A percentile compares a stretch with the other conserved stretches of the same genome.
phyloP scores from a whole-genome alignment of 2,797 vertebrate species.

The Crenuchus spilurus region DNA sequence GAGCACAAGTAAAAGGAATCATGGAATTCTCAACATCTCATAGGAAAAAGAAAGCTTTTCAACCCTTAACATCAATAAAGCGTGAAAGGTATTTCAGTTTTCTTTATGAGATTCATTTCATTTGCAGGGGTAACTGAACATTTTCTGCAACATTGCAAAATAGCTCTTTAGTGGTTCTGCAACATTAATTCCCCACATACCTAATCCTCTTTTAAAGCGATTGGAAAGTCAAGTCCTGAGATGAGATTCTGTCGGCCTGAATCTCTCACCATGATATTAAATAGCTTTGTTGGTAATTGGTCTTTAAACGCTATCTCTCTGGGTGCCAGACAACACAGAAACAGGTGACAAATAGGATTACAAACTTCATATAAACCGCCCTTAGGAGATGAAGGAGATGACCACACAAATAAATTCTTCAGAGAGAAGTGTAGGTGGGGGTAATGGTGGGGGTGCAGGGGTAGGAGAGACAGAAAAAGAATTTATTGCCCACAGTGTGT shows the following conservation, averaged over 20 bases:
- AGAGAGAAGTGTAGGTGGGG: slow-evolving; percentile 3
- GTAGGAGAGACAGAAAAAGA: neutral
- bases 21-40: neutral
- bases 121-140: slow-evolving; percentile 9
- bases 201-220: slow-evolving; percentile 21
- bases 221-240: slow-evolving; percentile 19
- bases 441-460: neutral
- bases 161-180: slow-evolving; percentile 12
- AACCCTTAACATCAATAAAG: neutral
- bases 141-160: slow-evolving; percentile 13
- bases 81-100: slow-evolving; percentile 6
- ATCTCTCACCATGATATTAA: slow-evolving; percentile 24
- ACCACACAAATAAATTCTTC: slow-evolving; percentile 26
- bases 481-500: neutral
- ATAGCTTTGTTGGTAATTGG: slow-evolving; percentile 42
- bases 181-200: slow-evolving; percentile 14
- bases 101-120: slow-evolving; percentile 19
- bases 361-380: slow-evolving; percentile 6
- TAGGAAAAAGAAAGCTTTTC: neutral
- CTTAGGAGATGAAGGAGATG: slow-evolving; percentile 28
- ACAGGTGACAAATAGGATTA: slow-evolving; percentile 4
- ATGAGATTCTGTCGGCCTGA: slow-evolving; percentile 36
- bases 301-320: slow-evolving; percentile 33
- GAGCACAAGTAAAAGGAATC: neutral
- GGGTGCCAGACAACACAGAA: slow-evolving; percentile 28